Conservation (phyloP, 1,140 invertebrate genomes). For the Meloidogyne exigua region DNA sequence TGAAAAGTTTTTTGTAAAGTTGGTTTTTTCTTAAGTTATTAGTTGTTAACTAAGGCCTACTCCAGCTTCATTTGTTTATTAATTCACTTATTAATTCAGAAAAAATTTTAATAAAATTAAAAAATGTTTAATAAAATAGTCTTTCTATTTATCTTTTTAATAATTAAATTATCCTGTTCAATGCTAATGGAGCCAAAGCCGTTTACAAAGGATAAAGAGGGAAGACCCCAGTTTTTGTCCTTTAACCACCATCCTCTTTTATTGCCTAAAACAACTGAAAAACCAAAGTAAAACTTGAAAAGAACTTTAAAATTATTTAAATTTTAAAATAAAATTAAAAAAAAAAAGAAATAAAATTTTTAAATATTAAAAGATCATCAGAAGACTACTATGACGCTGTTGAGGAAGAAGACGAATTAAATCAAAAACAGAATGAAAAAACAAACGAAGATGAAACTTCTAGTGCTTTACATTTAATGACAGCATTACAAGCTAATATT, state of each 20-base stretch:
- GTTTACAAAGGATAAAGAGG: neutral
- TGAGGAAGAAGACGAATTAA: neutral
- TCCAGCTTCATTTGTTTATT: too few relatives aligned
- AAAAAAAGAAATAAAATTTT: too few relatives aligned
- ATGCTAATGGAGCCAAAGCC: neutral
- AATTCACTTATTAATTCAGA: too few relatives aligned
- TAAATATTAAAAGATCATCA: neutral
- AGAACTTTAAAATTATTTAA: too few relatives aligned
- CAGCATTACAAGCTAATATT: neutral
- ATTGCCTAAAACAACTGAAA: neutral
- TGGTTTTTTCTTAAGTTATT: too few relatives aligned
- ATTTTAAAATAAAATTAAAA: too few relatives aligned
- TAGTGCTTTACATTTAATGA: constrained; percentile 1
- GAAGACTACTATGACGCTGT: neutral
- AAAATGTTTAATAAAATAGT: neutral
- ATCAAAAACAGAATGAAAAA: neutral
- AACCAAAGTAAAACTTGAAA: neutral
- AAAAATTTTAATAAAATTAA: too few relatives aligned
- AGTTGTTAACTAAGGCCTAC: too few relatives aligned
- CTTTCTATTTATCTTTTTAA: neutral
- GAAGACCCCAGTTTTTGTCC: neutral
- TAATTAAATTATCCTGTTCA: neutral
- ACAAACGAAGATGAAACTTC: neutral
- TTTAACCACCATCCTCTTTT: neutral
- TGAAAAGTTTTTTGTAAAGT: too few relatives aligned